Evolutionary conservation across 1,140 invertebrate genomes (phyloP).

Genomic region (Agraylea sexmaculata): DNA sequence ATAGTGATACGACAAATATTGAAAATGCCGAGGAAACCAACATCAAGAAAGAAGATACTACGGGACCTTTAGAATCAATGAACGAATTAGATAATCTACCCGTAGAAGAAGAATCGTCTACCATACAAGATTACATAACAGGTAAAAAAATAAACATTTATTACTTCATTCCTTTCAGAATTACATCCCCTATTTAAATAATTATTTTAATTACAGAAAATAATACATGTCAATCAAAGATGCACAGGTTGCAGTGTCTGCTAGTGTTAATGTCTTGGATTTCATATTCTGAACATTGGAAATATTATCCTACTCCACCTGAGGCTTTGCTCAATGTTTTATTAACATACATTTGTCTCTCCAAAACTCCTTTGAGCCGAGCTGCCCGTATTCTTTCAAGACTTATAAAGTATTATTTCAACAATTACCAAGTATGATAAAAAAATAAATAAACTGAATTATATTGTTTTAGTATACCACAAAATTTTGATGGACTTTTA

Average conservation of each 20-base stretch:
- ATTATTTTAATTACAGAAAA: conserved; percentile 16
- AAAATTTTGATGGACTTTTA: conserved; percentile 13
- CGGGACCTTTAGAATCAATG: conserved; percentile 23
- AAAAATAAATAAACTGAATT: no score
- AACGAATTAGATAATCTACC: conserved; percentile 33
- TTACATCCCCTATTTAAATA: neutral
- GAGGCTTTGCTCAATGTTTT: conserved; percentile 31
- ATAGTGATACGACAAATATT: conserved; percentile 38
- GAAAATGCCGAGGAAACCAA: conserved; percentile 20
- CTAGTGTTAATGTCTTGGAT: conserved; percentile 12
- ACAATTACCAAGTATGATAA: no score
- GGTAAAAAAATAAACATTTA: conserved; percentile 8
- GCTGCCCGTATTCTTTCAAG: conserved; percentile 31
- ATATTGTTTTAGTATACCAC: conserved; percentile 10
- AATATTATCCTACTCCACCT: conserved; percentile 9
- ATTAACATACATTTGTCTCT: conserved; percentile 31
- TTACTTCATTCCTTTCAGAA: no score
- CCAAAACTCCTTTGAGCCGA: conserved; percentile 29
- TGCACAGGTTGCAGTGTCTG: conserved; percentile 9
- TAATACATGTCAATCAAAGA: conserved; percentile 8
- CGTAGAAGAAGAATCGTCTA: conserved; percentile 30
- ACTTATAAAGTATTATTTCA: conserved; percentile 29
- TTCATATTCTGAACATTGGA: conserved; percentile 7
- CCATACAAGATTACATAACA: conserved; percentile 11
- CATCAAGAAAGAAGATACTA: neutral